These are phyloP conservation scores for Heteromyza rotundicornis DNA, from an alignment of 2,888 invertebrate genomes.

Conservation along the genomic window DNA sequence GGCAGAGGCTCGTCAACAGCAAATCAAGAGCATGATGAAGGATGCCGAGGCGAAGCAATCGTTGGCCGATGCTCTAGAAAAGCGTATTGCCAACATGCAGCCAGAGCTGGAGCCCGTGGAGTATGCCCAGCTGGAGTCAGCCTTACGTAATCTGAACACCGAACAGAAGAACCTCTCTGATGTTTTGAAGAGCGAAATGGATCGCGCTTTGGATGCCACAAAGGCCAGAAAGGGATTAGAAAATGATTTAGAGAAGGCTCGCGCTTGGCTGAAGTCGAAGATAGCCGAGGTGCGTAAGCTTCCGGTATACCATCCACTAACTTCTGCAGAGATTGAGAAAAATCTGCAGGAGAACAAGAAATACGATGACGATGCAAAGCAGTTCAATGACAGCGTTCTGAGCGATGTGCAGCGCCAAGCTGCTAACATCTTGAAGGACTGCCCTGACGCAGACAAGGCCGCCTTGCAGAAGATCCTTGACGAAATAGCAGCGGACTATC, in stretches of 20 bases:
- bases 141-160: conserved; percentile 73
- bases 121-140: conserved; percentile 77
- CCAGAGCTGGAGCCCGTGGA: conserved; percentile 86
- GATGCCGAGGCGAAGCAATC: conserved; percentile 86
- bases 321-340: conserved; percentile 81
- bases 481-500: conserved; percentile 75
- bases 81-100: conserved; percentile 82
- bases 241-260: conserved; percentile 77
- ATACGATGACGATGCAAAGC: conserved; percentile 77
- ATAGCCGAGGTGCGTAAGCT: conserved; percentile 75
- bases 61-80: conserved; percentile 81
- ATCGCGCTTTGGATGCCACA: conserved; percentile 72
- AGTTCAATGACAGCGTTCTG: conserved; percentile 77
- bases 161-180: conserved; percentile 79
- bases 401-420: conserved; percentile 79
- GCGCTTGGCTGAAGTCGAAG: conserved; percentile 81
- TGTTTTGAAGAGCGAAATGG: conserved; percentile 76
- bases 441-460: conserved; percentile 73
- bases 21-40: conserved; percentile 76
- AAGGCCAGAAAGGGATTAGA: conserved; percentile 80
- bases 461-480: conserved; percentile 72
- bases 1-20: conserved; percentile 75
- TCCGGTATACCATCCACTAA: conserved; percentile 79
- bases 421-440: conserved; percentile 79
- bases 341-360: conserved; percentile 78